These are phyloP conservation scores for Bombus turneri DNA, from an alignment of 1,140 invertebrate genomes.

Conservation along the genomic window DNA sequence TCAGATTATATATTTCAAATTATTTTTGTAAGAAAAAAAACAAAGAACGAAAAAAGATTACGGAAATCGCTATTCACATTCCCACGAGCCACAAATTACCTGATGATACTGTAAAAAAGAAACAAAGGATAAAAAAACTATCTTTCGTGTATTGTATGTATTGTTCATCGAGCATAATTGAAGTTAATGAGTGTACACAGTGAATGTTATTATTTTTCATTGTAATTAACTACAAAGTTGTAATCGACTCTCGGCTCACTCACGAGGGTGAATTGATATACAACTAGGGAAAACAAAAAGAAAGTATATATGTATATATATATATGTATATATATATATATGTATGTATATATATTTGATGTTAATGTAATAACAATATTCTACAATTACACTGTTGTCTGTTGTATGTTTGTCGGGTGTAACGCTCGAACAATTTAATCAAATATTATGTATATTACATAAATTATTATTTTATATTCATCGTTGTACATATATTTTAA, in stretches of 20 bases:
- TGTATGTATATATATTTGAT: conserved; percentile 67
- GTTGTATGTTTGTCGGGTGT: conserved; percentile 75
- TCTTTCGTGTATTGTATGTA: conserved; percentile 74
- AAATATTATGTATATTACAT: conserved; percentile 76
- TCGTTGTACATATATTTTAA: conserved; percentile 79
- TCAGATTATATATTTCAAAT: conserved; percentile 71
- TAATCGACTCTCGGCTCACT: conserved; percentile 59
- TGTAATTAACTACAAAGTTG: conserved; percentile 70
- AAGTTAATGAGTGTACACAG: conserved; percentile 74
- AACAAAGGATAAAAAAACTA: conserved; percentile 49
- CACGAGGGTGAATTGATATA: conserved; percentile 66
- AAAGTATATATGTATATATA: conserved; percentile 9
- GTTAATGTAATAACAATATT: conserved; percentile 80
- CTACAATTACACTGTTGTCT: conserved; percentile 79
- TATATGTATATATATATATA: conserved; percentile 11
- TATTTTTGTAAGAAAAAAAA: conserved; percentile 71
- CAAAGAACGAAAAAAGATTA: conserved; percentile 59
- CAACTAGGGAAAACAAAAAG: conserved; percentile 61
- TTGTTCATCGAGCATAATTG: conserved; percentile 71
- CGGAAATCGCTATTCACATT: conserved; percentile 71
- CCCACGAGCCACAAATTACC: conserved; percentile 72
- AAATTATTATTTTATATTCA: conserved; percentile 80
- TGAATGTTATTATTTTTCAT: conserved; percentile 78
- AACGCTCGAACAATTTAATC: conserved; percentile 72
- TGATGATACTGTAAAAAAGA: conserved; percentile 65